Conservation (phyloP, 2,797 vertebrate species). For the Gorsachius magnificus region DNA sequence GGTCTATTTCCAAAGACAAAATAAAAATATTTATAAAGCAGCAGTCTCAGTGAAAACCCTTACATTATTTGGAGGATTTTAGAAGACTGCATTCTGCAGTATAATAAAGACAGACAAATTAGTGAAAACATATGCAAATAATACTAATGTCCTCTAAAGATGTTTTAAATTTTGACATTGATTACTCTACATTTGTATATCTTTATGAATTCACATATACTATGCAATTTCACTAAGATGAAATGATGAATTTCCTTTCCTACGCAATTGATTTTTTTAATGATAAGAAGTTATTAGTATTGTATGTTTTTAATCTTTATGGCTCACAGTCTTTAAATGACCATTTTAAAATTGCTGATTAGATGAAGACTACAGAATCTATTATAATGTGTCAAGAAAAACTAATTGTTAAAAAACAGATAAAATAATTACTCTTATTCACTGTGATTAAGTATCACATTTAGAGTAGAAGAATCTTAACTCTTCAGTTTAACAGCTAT, state of each 20-base stretch:
- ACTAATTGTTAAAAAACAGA: not conserved
- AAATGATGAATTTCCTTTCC: conserved; percentile 11
- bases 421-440: conserved; percentile 3
- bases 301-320: conserved; percentile 20
- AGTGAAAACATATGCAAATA: conserved; percentile 34
- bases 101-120: not conserved
- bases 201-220: not conserved
- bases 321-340: not conserved
- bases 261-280: not conserved
- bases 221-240: not conserved
- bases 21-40: not conserved
- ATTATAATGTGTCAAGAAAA: not conserved
- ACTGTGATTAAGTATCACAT: not conserved
- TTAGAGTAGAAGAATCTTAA: not conserved
- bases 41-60: not conserved
- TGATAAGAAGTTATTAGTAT: not conserved
- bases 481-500: not conserved
- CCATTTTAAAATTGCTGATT: not conserved
- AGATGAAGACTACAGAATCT: not conserved
- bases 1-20: not conserved
- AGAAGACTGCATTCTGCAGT: not conserved
- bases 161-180: not conserved
- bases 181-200: not conserved
- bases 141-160: not conserved
- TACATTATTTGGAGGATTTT: not conserved